Evolutionary conservation across 2,797 vertebrate genomes (phyloP), one percentile per base, ranked within the genome.

Genomic region (Lagocephalus sceleratus): DNA sequence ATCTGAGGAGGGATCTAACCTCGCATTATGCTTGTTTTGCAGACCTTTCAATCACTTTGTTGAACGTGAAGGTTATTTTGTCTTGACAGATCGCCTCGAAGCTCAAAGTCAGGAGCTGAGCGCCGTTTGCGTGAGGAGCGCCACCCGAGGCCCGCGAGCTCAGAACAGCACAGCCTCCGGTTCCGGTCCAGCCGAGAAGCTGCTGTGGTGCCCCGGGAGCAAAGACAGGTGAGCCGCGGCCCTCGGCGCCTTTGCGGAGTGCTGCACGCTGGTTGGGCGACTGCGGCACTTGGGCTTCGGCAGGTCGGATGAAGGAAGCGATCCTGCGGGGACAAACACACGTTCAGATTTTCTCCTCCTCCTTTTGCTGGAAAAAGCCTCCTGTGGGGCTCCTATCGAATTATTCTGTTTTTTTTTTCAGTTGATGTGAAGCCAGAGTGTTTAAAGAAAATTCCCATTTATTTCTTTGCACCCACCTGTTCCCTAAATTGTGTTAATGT

Each of bases 151-250:
- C 66, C 76, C 58, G 73, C n/a, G 55, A 68, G 71, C 72, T 92
- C 87, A 92, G 79, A 92, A 91, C 54, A 91, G 81, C 60, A 92
- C 90, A 5, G 81, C 73, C 29, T 88, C 88, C 16, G 73, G 76
- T 81, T 88, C 81, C 25, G 77, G 67, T 68, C 78, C 82, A 61
- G 82, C 63, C 54, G 69, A 82, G 73, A 62, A 54, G 53, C 63
- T 75, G 67, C 82, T 79, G 55, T 69, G 78, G 76, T 64, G 78
- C 61, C 79, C 78, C 55, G 25, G 76, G 66, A 71, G 76, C 52
- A 65, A 61, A 55, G 66, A 54, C 55, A 61, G 68, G 47, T 51
- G 63, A 62, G 51, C 51, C 54, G 59, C 68, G 60, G 84, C 72
- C 67, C 57, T 72, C 63, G 67, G 62, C 57, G 61, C 70, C 57